phyloP scores from a whole-genome alignment of 2,797 vertebrate species.

The Enteromius thamalakanensis region DNA sequence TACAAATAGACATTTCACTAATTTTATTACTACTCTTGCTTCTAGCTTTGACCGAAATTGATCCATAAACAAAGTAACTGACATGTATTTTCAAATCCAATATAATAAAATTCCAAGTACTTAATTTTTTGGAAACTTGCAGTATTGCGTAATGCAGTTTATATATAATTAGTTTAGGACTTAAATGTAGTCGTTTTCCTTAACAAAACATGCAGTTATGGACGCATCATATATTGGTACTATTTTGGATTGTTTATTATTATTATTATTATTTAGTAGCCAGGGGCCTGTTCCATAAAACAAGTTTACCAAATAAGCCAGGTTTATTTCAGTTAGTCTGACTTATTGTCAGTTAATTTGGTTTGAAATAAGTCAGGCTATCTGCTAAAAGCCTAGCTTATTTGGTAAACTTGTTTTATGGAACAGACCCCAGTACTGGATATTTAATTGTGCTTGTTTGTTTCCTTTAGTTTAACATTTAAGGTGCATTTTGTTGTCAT shows the following conservation, averaged over 20 bases:
- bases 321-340: no score
- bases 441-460: not conserved
- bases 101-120: not conserved
- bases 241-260: not conserved
- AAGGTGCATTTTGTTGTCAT: not conserved
- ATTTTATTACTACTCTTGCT: not conserved
- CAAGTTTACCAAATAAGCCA: no score
- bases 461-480: not conserved
- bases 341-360: no score
- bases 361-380: no score
- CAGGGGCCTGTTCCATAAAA: no score
- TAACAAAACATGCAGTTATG: not conserved
- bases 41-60: not conserved
- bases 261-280: not conserved
- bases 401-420: no score
- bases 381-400: no score
- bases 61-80: not conserved
- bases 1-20: conserved; percentile 15
- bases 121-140: not conserved
- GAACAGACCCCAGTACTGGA: not conserved
- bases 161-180: not conserved
- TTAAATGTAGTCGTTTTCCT: not conserved
- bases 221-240: not conserved
- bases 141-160: not conserved
- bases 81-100: not conserved